phyloP scores from a whole-genome alignment of 2,797 vertebrate species.

The Pipistrellus pipistrellus region DNA sequence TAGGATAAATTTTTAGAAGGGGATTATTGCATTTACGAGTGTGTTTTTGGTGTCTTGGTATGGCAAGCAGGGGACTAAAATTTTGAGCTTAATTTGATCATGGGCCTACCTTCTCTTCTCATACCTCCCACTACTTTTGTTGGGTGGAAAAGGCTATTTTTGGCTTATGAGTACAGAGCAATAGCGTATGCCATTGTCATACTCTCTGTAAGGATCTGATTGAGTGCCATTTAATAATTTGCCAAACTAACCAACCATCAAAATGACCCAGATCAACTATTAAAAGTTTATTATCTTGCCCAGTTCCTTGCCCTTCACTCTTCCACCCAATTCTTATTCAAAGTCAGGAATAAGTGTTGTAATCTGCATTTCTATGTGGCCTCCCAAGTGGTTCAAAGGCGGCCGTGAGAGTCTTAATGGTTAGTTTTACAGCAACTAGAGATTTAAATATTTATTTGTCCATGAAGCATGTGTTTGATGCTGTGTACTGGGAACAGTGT shows the following conservation, averaged over 20 bases:
- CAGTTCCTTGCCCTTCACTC: neutral
- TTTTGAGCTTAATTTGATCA: neutral
- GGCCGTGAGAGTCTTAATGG: neutral
- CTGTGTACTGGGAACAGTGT: neutral
- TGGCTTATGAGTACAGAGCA: neutral
- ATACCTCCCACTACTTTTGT: neutral
- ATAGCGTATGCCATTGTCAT: neutral
- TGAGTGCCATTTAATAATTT: neutral
- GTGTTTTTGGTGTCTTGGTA: neutral
- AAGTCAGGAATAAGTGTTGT: neutral
- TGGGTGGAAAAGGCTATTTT: neutral
- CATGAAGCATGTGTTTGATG: neutral
- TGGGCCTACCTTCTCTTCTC: neutral
- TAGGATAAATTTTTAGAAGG: too few species aligned
- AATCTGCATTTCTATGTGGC: constrained; percentile 66
- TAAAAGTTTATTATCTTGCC: neutral
- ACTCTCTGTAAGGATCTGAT: neutral
- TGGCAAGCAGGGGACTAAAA: neutral
- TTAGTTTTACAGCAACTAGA: neutral
- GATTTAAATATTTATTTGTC: constrained; percentile 1
- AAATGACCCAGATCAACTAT: neutral
- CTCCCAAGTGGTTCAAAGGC: neutral
- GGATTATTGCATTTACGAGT: too few species aligned
- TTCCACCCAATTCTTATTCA: constrained; percentile 69
- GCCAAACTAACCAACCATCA: neutral